A percentile compares a stretch with the other conserved stretches of the same genome.
These are phyloP conservation scores for Cassiopea xamachana DNA, from an alignment of 30 jellyfish, hydroid and myxozoan species.

Conservation along the genomic window DNA sequence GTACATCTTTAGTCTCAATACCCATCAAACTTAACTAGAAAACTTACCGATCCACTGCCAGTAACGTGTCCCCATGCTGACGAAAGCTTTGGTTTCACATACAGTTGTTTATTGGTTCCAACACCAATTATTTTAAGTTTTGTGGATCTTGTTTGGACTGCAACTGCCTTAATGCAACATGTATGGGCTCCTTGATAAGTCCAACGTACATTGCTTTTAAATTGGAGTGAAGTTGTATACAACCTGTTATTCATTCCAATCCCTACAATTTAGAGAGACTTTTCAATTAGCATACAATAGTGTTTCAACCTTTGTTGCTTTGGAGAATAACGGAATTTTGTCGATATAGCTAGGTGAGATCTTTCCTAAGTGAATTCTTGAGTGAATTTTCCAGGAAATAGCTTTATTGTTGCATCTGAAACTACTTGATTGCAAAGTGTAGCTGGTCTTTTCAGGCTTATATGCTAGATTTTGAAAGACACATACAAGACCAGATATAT, in stretches of 20 bases:
- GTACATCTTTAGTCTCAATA: too few relatives aligned
- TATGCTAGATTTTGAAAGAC: background rate
- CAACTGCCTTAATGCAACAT: slow-evolving; percentile 6
- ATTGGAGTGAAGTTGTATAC: background rate
- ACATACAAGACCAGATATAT: background rate
- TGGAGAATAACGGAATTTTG: background rate
- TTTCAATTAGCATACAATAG: background rate
- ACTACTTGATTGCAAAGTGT: background rate
- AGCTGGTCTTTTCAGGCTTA: background rate
- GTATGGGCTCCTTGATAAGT: slow-evolving; percentile 1
- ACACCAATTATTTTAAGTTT: background rate
- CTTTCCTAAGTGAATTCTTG: background rate
- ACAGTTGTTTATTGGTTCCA: slow-evolving; percentile 2
- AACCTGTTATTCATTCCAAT: background rate
- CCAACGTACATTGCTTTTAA: background rate
- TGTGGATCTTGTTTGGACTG: background rate
- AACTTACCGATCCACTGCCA: background rate
- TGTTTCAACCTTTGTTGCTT: background rate
- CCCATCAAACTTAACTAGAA: too few relatives aligned
- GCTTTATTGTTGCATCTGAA: background rate
- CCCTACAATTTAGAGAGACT: background rate
- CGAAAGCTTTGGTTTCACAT: background rate
- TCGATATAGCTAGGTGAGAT: background rate
- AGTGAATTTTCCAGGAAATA: background rate
- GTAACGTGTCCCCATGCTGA: background rate